phyloP scores from a whole-genome alignment of 2,113 vertebrate species.

The Siphamia tubifer region DNA sequence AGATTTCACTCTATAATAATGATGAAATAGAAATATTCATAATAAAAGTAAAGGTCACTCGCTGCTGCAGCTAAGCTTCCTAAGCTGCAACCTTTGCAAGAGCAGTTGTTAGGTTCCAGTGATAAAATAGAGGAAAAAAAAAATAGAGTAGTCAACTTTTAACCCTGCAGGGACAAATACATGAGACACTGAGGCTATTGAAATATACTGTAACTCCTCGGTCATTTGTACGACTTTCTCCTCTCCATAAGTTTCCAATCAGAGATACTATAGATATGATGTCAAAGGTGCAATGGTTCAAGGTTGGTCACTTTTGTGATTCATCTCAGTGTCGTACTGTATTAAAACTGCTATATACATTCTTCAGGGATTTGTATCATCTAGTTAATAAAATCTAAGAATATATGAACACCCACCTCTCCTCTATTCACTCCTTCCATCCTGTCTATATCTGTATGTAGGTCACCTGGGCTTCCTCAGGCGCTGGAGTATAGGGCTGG shows the following conservation, averaged over 20 bases:
- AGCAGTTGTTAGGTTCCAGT: slow-evolving; percentile 80
- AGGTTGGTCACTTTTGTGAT: slow-evolving; percentile 39
- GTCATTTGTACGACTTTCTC: slow-evolving; percentile 4
- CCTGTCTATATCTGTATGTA: slow-evolving; percentile 38
- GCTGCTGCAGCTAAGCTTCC: slow-evolving; percentile 90
- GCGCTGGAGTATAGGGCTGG: slow-evolving; percentile 20
- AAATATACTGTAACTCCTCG: neutral
- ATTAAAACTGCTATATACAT: slow-evolving; percentile 33
- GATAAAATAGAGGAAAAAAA: slow-evolving; percentile 76
- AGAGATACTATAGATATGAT: neutral
- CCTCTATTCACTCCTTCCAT: slow-evolving; percentile 13
- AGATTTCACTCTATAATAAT: slow-evolving; percentile 85
- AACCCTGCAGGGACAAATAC: slow-evolving; percentile 49
- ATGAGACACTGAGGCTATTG: slow-evolving; percentile 28
- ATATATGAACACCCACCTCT: slow-evolving; percentile 50
- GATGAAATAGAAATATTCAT: slow-evolving; percentile 92
- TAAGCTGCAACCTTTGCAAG: slow-evolving; percentile 94
- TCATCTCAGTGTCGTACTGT: neutral
- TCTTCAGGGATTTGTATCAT: slow-evolving; percentile 48
- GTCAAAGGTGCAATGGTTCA: neutral
- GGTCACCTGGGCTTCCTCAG: slow-evolving; percentile 59
- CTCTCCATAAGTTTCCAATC: neutral
- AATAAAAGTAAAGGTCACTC: slow-evolving; percentile 98
- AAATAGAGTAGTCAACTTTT: slow-evolving; percentile 51
- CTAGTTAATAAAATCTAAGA: slow-evolving; percentile 59